Conservation (phyloP, 2,797 vertebrate genomes). For the Thalassophryne amazonica region DNA sequence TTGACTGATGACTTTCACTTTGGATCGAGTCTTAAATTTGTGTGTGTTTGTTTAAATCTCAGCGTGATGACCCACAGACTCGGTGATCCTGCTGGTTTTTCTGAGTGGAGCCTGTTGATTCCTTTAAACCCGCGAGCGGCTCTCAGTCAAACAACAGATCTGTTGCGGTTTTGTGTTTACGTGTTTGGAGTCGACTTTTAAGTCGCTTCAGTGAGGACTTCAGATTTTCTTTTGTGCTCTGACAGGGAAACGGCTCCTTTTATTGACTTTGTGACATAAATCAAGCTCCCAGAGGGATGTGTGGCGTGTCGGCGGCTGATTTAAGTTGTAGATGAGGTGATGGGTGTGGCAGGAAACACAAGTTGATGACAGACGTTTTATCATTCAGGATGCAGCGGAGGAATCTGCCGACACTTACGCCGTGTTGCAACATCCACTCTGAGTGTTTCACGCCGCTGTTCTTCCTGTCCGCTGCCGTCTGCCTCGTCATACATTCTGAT, state of each 20-base stretch:
- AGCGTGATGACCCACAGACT: slow-evolving; percentile 11
- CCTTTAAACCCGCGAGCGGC: slow-evolving; percentile 4
- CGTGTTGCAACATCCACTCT: slow-evolving; percentile 52
- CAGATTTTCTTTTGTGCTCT: not conserved
- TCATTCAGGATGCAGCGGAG: slow-evolving; percentile 18
- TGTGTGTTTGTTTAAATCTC: slow-evolving; percentile 10
- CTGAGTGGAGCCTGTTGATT: slow-evolving; percentile 34
- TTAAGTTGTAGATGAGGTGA: slow-evolving; percentile 6
- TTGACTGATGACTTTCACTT: slow-evolving; percentile 29
- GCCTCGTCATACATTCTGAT: slow-evolving; percentile 6
- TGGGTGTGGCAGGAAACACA: not conserved
- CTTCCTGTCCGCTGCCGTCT: slow-evolving; percentile 2
- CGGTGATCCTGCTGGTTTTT: slow-evolving; percentile 30
- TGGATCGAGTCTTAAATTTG: not conserved
- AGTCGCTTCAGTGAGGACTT: slow-evolving; percentile 14
- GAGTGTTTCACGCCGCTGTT: slow-evolving; percentile 28
- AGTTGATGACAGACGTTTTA: slow-evolving; percentile 9
- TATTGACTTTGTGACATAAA: slow-evolving; percentile 7
- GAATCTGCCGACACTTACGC: slow-evolving; percentile 34
- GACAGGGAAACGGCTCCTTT: not conserved
- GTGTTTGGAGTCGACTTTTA: not conserved
- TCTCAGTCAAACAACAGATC: slow-evolving; percentile 11
- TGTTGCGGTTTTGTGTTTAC: not conserved
- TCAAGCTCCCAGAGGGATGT: not conserved
- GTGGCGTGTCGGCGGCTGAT: not conserved